Percentiles rank a stretch among this genome's conserved stretches.
Evolutionary conservation across 2,888 invertebrate genomes (phyloP).

Genomic region (Germaria angustata): DNA sequence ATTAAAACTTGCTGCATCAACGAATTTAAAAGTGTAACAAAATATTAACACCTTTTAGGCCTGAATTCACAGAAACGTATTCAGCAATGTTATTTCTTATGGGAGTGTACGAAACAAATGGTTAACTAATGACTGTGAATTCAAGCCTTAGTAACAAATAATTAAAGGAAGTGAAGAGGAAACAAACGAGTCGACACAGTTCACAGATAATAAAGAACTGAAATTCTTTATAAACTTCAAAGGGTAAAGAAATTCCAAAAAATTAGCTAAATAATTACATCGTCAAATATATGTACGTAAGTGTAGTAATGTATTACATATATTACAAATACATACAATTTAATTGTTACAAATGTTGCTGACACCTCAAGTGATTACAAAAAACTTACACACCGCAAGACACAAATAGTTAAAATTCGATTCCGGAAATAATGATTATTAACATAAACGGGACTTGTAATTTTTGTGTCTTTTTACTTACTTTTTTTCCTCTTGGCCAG

Average conservation of each 20-base stretch:
- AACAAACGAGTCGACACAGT: conserved; percentile 32
- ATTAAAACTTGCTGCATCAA: no score
- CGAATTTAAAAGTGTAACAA: no score
- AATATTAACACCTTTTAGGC: no score
- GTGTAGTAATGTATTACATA: background rate
- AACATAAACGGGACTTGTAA: no score
- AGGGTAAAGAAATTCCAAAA: no score
- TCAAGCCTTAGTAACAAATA: background rate
- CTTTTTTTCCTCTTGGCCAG: background rate
- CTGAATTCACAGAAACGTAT: no score
- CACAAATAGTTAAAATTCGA: background rate
- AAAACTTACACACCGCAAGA: no score
- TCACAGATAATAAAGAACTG: conserved; percentile 23
- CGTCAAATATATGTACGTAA: background rate
- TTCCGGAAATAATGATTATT: background rate
- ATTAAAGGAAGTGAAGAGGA: background rate
- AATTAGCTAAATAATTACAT: no score
- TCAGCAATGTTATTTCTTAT: no score
- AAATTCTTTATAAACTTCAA: conserved; percentile 27
- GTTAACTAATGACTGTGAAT: no score
- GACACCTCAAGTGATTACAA: background rate
- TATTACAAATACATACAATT: background rate
- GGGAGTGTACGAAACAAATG: no score
- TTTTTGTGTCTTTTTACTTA: background rate
- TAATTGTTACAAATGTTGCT: background rate